Conservation (phyloP, 2,888 invertebrate species). For the Ernsta delagoae region DNA sequence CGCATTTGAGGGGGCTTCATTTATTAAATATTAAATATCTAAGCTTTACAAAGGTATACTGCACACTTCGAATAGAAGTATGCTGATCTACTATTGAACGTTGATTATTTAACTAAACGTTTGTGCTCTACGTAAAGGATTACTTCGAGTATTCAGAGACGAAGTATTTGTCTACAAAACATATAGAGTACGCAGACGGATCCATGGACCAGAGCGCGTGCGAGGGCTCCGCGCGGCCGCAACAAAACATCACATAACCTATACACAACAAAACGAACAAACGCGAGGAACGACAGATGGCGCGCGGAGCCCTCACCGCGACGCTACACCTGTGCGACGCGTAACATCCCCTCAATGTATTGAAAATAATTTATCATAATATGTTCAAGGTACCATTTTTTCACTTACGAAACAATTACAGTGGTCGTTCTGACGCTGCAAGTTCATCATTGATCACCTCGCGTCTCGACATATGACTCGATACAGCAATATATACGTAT, state of each 20-base stretch:
- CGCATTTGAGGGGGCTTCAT: background rate
- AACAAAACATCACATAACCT: conserved; percentile 20
- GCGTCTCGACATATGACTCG: conserved; percentile 58
- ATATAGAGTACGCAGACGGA: conserved; percentile 25
- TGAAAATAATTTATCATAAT: conserved; percentile 47
- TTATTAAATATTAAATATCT: background rate
- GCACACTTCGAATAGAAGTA: background rate
- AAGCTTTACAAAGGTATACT: conserved; percentile 1
- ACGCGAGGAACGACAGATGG: conserved; percentile 18
- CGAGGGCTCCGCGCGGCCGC: conserved; percentile 15
- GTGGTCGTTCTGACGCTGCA: conserved; percentile 19
- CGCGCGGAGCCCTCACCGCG: conserved; percentile 18
- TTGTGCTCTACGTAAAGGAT: background rate
- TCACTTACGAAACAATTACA: conserved; percentile 19
- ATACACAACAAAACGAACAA: conserved; percentile 33
- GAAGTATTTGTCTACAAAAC: background rate
- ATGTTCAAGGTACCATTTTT: conserved; percentile 42
- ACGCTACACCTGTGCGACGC: conserved; percentile 20
- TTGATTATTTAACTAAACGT: background rate
- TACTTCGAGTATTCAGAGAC: background rate
- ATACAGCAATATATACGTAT: conserved; percentile 76
- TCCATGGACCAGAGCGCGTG: conserved; percentile 31
- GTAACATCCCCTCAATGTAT: conserved; percentile 42
- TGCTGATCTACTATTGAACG: background rate
- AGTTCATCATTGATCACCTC: conserved; percentile 44